These are phyloP conservation scores for Pipistrellus pipistrellus DNA, from an alignment of 2,797 vertebrate species.

Conservation along the genomic window DNA sequence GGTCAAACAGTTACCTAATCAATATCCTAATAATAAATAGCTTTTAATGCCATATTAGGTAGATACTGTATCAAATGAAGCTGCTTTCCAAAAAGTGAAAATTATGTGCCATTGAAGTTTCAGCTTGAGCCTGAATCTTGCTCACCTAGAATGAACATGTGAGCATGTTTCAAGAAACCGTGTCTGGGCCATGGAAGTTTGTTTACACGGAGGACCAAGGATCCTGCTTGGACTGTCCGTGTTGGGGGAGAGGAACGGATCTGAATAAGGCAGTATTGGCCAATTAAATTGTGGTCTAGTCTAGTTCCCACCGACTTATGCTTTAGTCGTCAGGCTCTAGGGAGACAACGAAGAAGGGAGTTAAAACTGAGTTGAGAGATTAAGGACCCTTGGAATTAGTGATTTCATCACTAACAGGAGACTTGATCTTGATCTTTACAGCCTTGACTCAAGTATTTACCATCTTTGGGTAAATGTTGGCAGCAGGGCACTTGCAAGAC, in stretches of 20 bases:
- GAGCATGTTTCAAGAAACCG: background rate
- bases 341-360: background rate
- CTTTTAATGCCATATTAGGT: background rate
- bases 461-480: background rate
- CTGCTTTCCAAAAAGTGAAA: conserved; percentile 15
- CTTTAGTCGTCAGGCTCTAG: background rate
- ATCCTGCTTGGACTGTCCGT: background rate
- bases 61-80: background rate
- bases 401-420: conserved; percentile 47
- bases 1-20: background rate
- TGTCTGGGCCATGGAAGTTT: background rate
- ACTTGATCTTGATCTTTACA: conserved; percentile 32
- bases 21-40: background rate
- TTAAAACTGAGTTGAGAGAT: conserved; percentile 25
- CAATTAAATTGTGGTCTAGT: background rate
- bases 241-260: background rate
- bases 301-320: background rate
- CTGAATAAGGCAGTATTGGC: background rate
- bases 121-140: background rate
- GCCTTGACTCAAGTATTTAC: background rate
- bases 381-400: background rate
- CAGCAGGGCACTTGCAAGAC: background rate
- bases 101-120: background rate
- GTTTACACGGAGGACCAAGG: background rate
- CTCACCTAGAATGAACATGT: background rate